These are phyloP conservation scores for Poecile atricapillus DNA, from an alignment of 2,113 vertebrate genomes.

Conservation along the genomic window DNA sequence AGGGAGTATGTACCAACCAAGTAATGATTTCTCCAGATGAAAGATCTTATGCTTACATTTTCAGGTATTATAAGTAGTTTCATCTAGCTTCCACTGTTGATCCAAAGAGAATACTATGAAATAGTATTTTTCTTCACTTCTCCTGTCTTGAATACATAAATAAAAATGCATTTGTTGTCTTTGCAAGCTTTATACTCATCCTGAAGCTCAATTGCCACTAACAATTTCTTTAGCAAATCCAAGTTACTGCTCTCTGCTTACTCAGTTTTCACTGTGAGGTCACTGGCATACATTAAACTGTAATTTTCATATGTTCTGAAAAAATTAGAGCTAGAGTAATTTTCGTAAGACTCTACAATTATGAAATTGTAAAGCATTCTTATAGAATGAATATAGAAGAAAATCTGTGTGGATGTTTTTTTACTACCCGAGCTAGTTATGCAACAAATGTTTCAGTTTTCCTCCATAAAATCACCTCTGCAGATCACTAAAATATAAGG, in stretches of 20 bases:
- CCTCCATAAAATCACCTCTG: neutral
- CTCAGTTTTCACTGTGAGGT: neutral
- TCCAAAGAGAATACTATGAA: neutral
- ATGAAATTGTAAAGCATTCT: neutral
- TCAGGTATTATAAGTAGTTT: neutral
- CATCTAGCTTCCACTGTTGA: neutral
- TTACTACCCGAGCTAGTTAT: neutral
- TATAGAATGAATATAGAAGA: neutral
- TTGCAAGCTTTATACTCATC: neutral
- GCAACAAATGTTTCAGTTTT: neutral
- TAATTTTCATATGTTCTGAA: neutral
- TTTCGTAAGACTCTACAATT: neutral
- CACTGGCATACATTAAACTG: neutral
- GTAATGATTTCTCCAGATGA: neutral
- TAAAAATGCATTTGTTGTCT: neutral
- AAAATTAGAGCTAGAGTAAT: neutral
- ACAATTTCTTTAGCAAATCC: neutral
- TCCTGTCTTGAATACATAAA: neutral
- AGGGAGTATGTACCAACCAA: neutral
- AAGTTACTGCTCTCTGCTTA: neutral
- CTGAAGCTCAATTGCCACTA: neutral
- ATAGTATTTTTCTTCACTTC: fast-evolving
- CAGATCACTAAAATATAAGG: neutral
- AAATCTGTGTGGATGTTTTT: neutral
- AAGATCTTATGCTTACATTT: neutral